phyloP scores from a whole-genome alignment of 2,113 vertebrate genomes.

The Oncorhynchus gorbuscha region DNA sequence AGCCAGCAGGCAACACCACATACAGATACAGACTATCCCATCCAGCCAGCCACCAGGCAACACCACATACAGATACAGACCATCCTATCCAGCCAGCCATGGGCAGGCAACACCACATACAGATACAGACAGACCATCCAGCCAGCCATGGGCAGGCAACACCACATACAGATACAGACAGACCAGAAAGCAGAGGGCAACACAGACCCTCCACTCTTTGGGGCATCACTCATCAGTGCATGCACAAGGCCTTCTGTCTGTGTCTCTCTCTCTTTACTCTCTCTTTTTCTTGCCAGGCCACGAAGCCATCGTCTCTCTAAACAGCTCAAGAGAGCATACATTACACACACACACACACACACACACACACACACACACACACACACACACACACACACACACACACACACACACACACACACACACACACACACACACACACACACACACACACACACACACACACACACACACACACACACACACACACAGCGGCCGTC shows the following conservation, averaged over 20 bases:
- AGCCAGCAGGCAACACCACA: too few species aligned
- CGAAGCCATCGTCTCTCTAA: not conserved
- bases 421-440: too few species aligned
- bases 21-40: too few species aligned
- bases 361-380: not conserved
- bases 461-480: not conserved
- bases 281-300: conserved; percentile 10
- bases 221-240: not conserved
- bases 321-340: not conserved
- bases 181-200: not conserved
- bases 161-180: not conserved
- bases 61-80: too few species aligned
- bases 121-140: too few species aligned
- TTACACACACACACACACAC: not conserved
- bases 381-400: too few species aligned
- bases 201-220: conserved; percentile 5
- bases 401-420: too few species aligned
- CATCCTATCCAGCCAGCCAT: too few species aligned
- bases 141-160: too few species aligned
- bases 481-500: not conserved
- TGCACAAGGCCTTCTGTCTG: not conserved
- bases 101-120: too few species aligned
- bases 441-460: too few species aligned
- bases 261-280: conserved; percentile 14
- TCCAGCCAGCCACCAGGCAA: too few species aligned